phyloP scores from a whole-genome alignment of 2,888 invertebrate species.

The Ennomos fuscantarius region DNA sequence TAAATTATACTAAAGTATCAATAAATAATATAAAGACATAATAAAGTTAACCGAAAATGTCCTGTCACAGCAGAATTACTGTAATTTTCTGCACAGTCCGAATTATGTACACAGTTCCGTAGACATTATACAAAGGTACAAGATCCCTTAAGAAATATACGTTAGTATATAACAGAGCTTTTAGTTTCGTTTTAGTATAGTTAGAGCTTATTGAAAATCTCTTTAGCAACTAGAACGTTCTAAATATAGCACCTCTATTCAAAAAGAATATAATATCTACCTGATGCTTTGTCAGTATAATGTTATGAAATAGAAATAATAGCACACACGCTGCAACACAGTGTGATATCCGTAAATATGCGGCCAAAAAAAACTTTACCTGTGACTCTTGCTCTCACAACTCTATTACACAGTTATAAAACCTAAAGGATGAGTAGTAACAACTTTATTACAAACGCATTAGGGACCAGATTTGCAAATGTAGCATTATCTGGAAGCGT shows the following conservation, averaged over 20 bases:
- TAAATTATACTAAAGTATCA: slow-evolving; percentile 13
- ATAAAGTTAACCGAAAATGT: no score
- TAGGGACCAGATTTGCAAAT: slow-evolving; percentile 32
- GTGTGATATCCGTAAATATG: slow-evolving; percentile 67
- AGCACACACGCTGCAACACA: slow-evolving; percentile 63
- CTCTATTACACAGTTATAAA: slow-evolving; percentile 18
- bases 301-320: slow-evolving; percentile 62
- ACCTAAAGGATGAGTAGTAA: background rate
- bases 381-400: slow-evolving; percentile 51
- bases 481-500: slow-evolving; percentile 18
- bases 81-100: no score
- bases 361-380: slow-evolving; percentile 66
- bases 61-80: no score
- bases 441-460: slow-evolving; percentile 15
- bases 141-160: no score
- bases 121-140: no score
- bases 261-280: slow-evolving; percentile 47
- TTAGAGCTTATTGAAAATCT: background rate
- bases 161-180: no score
- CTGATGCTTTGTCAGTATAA: slow-evolving; percentile 55
- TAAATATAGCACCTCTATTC: slow-evolving; percentile 10
- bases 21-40: slow-evolving; percentile 7
- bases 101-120: no score
- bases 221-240: background rate
- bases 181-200: no score